These are phyloP conservation scores for Oryzias javanicus DNA, from an alignment of 2,113 vertebrate genomes.

Conservation along the genomic window DNA sequence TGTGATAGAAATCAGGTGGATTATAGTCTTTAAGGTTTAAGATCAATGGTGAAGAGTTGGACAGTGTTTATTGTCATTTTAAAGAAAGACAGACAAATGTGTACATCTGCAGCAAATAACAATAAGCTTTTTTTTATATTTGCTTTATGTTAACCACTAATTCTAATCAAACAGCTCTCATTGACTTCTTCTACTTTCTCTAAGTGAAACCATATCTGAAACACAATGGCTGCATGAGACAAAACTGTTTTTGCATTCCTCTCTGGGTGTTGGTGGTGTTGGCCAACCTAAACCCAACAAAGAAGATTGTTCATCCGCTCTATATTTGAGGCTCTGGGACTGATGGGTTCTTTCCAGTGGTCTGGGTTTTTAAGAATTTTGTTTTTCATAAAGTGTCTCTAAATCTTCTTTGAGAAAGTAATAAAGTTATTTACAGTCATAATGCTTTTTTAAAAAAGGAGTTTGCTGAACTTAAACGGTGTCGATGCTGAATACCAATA, in stretches of 20 bases:
- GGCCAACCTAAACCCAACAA: conserved; percentile 63
- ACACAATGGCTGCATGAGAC: conserved; percentile 46
- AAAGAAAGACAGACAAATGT: conserved; percentile 36
- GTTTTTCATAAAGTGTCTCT: conserved; percentile 70
- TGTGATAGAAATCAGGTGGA: conserved; percentile 74
- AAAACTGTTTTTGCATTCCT: conserved; percentile 63
- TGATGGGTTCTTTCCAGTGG: conserved; percentile 72
- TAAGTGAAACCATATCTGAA: conserved; percentile 62
- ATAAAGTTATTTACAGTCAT: conserved; percentile 69
- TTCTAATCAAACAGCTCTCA: conserved; percentile 41
- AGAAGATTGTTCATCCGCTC: conserved; percentile 57
- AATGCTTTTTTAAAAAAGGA: conserved; percentile 26
- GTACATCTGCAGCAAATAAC: conserved; percentile 47
- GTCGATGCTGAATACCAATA: conserved; percentile 31
- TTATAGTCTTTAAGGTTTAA: conserved; percentile 68
- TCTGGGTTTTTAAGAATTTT: conserved; percentile 64
- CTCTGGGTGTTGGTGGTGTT: conserved; percentile 52
- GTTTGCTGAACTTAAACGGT: conserved; percentile 25
- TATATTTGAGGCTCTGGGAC: conserved; percentile 49
- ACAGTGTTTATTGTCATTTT: conserved; percentile 55
- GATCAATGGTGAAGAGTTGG: conserved; percentile 67
- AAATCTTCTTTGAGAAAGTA: conserved; percentile 58
- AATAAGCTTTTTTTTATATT: conserved; percentile 33
- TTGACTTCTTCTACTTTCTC: conserved; percentile 38
- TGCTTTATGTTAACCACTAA: conserved; percentile 35